phyloP scores from a whole-genome alignment of 2,113 vertebrate genomes.

The Gavialis gangeticus region DNA sequence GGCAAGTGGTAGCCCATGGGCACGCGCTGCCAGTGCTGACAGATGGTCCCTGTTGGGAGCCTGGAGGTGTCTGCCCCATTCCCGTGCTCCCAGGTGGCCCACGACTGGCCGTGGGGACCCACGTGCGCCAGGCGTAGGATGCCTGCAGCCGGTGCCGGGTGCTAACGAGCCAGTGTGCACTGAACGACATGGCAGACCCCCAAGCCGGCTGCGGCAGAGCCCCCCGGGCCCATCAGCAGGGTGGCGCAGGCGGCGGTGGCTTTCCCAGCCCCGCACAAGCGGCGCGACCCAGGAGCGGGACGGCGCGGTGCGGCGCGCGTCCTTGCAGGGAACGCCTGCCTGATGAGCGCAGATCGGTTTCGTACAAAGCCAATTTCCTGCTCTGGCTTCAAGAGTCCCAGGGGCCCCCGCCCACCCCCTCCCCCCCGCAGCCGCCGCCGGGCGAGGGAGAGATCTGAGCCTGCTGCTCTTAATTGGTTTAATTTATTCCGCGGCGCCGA shows the following conservation, averaged over 20 bases:
- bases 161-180: too few species aligned
- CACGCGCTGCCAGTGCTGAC: rapidly evolving
- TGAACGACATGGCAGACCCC: too few species aligned
- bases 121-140: too few species aligned
- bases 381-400: neutral
- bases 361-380: constrained; percentile 40
- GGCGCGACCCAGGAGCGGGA: neutral
- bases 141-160: too few species aligned
- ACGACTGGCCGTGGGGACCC: too few species aligned
- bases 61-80: too few species aligned
- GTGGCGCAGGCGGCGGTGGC: too few species aligned
- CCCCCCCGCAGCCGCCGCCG: neutral
- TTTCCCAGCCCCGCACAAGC: neutral
- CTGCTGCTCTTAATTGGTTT: constrained; percentile 75
- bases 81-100: too few species aligned
- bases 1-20: neutral
- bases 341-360: constrained; percentile 1
- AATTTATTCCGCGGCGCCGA: constrained; percentile 74
- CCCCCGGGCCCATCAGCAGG: neutral
- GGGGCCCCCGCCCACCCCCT: neutral
- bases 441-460: constrained; percentile 46
- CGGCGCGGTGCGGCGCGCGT: neutral
- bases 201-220: too few species aligned
- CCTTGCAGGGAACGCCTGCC: rapidly evolving
- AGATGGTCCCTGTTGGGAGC: neutral